Evolutionary conservation across 2,797 vertebrate genomes (phyloP), one percentile per base, ranked within the genome.

Genomic region (Petrocephalus sullivani): DNA sequence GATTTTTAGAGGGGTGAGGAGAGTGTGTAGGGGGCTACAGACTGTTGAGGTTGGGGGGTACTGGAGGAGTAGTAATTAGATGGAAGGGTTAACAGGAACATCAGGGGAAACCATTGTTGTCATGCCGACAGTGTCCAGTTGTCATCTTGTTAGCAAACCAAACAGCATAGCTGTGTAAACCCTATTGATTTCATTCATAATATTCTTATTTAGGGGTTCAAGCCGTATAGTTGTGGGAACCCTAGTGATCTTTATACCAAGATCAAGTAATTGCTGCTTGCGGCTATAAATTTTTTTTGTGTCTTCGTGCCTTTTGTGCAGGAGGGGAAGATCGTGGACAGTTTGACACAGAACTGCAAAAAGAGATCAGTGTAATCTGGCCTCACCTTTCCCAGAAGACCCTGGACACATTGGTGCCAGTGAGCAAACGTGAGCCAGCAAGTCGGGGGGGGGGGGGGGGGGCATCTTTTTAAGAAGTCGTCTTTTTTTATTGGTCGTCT

Each of bases 321-420:
- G 98, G 98, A 64, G 98, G 98, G 57, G 98, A 98, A 92, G 98
- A 99, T 87, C 97, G 98, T 71, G 92, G 97, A 83, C 97, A 97
- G 91, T 91, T 99, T 89, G 98, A 99, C 89, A 91, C 94, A 0
- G 98, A 99, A 91, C 95, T 99, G 49, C 98, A 99, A 90, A 99
- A 97, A 91, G 98, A 99, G 94, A 99, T 99, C 91, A 96, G 98
- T 90, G 96, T 98, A 89, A 99, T 98, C 92, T 99, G 98, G 98
- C 98, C 98, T 87, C 97, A 99, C 91, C 95, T 99, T 51, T 97
- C 98, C 5, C 98, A 98, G 95, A 99, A 99, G 95, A 98, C 95
- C 90, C 93, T 99, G 89, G 98, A 99, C 91, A 94, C 99, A 4
- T 95, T 99, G 92, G 98, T 99, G 57, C 98, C 98, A 71, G 97